Evolutionary conservation across 2,888 invertebrate species (phyloP).

Genomic region (Trichopoda pennipes): DNA sequence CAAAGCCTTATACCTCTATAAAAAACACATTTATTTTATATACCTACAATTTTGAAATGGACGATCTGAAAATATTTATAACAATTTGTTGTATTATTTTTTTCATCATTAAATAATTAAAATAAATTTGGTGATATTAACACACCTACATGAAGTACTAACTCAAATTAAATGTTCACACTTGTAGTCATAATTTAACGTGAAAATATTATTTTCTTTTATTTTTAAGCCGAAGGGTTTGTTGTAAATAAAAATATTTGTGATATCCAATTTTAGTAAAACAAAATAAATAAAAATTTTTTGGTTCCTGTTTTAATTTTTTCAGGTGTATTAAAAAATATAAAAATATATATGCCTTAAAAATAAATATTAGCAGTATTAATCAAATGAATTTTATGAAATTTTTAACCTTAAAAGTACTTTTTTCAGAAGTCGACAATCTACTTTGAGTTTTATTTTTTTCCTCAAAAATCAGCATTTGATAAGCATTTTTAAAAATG

Average conservation of each 20-base stretch:
- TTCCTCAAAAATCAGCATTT: constrained; percentile 14
- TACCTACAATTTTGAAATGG: too few relatives aligned
- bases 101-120: too few relatives aligned
- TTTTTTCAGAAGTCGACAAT: constrained; percentile 43
- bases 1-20: too few relatives aligned
- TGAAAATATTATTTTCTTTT: constrained; percentile 33
- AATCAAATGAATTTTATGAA: constrained; percentile 12
- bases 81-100: too few relatives aligned
- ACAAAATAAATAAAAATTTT: constrained; percentile 18
- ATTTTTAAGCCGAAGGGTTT: constrained; percentile 23
- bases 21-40: too few relatives aligned
- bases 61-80: too few relatives aligned
- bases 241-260: constrained; percentile 21
- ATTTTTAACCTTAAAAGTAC: constrained; percentile 7
- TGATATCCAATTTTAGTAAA: constrained; percentile 26
- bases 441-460: neutral
- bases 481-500: neutral
- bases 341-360: constrained; percentile 34
- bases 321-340: constrained; percentile 48
- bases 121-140: neutral
- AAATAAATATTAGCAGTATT: constrained; percentile 24
- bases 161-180: constrained; percentile 50
- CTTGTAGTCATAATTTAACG: constrained; percentile 41
- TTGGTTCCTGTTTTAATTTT: constrained; percentile 25
- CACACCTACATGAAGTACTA: constrained; percentile 48